A percentile compares a stretch with the other conserved stretches of the same genome.
phyloP scores from a whole-genome alignment of 92 coral and sea anemone genomes.

The Porites divaricata region DNA sequence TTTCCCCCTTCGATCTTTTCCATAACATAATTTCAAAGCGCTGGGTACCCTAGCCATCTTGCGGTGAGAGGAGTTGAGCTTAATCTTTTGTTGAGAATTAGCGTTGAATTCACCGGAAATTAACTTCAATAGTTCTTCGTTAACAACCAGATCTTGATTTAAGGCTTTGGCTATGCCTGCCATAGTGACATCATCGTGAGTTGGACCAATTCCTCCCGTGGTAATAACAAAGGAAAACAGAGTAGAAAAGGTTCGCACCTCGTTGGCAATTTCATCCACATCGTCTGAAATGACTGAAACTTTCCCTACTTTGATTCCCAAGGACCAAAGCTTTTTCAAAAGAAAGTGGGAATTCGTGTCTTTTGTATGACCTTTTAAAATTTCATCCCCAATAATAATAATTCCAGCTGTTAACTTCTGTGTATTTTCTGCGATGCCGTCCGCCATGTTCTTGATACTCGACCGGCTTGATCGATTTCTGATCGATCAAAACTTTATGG shows the following conservation, averaged over 20 bases:
- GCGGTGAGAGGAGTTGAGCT: constrained; percentile 70
- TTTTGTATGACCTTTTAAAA: constrained; percentile 96
- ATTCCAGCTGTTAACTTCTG: constrained; percentile 65
- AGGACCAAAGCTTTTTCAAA: constrained; percentile 84
- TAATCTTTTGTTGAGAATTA: constrained; percentile 29
- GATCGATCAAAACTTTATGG: not conserved
- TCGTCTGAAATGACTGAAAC: constrained; percentile 91
- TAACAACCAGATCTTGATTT: constrained; percentile 76
- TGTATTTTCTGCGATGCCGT: not conserved
- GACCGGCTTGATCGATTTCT: constrained; percentile 8
- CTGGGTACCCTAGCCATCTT: constrained; percentile 91
- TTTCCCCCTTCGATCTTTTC: constrained; percentile 46
- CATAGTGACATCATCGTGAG: constrained; percentile 96
- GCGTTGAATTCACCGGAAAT: constrained; percentile 44
- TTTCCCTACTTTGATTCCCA: constrained; percentile 90
- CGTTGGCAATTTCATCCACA: constrained; percentile 77
- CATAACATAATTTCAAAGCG: constrained; percentile 70
- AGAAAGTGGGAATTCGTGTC: constrained; percentile 90
- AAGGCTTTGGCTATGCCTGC: constrained; percentile 91
- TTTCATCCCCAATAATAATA: constrained; percentile 94
- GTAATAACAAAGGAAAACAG: constrained; percentile 86
- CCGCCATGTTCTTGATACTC: constrained; percentile 72
- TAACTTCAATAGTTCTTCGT: constrained; percentile 66
- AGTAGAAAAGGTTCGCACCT: constrained; percentile 77
- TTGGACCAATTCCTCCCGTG: constrained; percentile 98